A percentile compares a stretch with the other conserved stretches of the same genome.
Conservation (phyloP, 2,113 vertebrate genomes). For the Elachura formosa region DNA sequence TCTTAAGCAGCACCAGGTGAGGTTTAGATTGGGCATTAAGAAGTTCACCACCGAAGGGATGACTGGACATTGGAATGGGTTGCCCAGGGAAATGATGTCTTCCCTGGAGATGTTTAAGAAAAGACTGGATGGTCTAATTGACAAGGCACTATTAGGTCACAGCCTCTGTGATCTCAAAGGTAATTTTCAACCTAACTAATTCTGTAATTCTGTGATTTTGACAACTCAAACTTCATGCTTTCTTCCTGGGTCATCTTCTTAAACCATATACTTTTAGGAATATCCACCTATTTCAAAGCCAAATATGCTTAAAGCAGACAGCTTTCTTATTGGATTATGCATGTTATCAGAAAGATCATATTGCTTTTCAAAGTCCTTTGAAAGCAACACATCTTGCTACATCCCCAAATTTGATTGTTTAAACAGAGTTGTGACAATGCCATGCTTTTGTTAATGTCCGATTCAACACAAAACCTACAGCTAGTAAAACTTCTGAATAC, state of each 20-base stretch:
- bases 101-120: not conserved
- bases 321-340: not conserved
- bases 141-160: not conserved
- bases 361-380: not conserved
- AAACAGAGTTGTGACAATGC: not conserved
- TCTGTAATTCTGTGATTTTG: not conserved
- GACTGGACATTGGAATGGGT: not conserved
- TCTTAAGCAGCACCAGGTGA: not conserved
- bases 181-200: not conserved
- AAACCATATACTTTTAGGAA: not conserved
- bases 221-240: not conserved
- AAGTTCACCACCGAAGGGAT: not conserved
- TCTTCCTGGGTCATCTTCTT: not conserved
- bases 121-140: not conserved
- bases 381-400: not conserved
- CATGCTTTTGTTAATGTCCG: not conserved
- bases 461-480: not conserved
- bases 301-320: not conserved
- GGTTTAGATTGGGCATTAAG: not conserved
- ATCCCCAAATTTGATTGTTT: not conserved
- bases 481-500: not conserved
- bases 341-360: not conserved
- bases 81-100: not conserved
- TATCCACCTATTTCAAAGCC: not conserved
- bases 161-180: not conserved